Base-by-base conservation (phyloP, 1,140 invertebrate species). In the Notospermus geniculatus region DNA sequence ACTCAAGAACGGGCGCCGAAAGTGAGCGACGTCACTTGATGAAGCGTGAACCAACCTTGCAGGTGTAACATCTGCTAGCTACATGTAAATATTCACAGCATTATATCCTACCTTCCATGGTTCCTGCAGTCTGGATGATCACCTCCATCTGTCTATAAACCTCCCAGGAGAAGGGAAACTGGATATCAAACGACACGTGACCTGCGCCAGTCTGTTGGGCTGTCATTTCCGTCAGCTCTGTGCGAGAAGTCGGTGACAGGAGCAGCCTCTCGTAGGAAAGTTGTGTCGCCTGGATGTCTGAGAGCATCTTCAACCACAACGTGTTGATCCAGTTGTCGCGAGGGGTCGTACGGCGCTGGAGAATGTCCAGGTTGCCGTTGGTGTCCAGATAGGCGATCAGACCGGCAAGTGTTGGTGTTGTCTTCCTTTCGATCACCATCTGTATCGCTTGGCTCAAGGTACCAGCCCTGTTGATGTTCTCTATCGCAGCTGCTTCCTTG, bases 111-210 rank as follows among this genome's bases (percentile, higher is more conserved):
- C 32, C 32, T 36, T 36, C 15, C 32, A 36, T 36, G 5, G 32
- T 30, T 57, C 50, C 41, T 39, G 61, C 58, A 1, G 54, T 60
- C 9, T 50, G n/a, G 2, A 68, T 2, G 25, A 59, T 54, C 7
- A 41, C 59, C 25, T 75, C 68, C n/a, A 73, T 60, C 29, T 65
- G 64, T 25, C 67, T 55, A 22, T 57, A 64, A 27, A 70, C 62
- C 25, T 74, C 17, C 73, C 73, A 75, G 1, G 71, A 73, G 50
- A 75, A 75, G 1, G 73, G 71, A 22, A 73, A 50, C 17, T 36
- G 17, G 7, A 58, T 43, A 17, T 54, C 28, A 29, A 74, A 68
- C 23, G 56, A 32, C 2, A 11, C 4, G 41, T 64, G 63, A 2
- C 58, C 57, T 52, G 52, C 30, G 0, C 65, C 64, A 2, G 62